Conservation (phyloP, 1,140 invertebrate genomes). For the Platyscapa corneri region DNA sequence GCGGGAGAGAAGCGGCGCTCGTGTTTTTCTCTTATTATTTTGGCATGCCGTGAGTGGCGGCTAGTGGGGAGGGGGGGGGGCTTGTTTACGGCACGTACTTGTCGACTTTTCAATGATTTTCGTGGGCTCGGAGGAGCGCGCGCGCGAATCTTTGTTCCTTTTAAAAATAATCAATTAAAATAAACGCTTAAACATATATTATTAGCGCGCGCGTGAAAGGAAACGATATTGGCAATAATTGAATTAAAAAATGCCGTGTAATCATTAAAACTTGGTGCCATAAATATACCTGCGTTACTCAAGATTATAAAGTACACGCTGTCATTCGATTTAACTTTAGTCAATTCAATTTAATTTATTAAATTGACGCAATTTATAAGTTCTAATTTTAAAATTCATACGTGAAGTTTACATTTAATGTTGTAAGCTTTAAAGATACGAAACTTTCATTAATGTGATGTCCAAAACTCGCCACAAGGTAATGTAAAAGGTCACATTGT, state of each 20-base stretch:
- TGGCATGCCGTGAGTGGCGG: no score
- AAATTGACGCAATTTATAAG: not conserved
- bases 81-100: not conserved
- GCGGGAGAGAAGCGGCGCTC: not conserved
- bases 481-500: conserved; percentile 2
- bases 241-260: not conserved
- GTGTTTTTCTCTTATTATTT: not conserved
- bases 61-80: not conserved
- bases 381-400: not conserved
- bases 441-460: not conserved
- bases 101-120: not conserved
- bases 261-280: not conserved
- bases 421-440: not conserved
- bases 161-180: not conserved
- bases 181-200: not conserved
- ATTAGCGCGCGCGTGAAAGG: not conserved
- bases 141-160: no score
- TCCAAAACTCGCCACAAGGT: not conserved
- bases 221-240: not conserved
- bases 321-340: not conserved
- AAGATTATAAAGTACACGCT: not conserved
- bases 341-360: conserved; percentile 5
- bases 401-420: not conserved
- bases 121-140: not conserved
- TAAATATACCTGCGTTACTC: not conserved